Percentiles rank a stretch among this genome's conserved stretches.
Conservation (phyloP, 2,888 invertebrate genomes). For the Zaprionus lineosus region DNA sequence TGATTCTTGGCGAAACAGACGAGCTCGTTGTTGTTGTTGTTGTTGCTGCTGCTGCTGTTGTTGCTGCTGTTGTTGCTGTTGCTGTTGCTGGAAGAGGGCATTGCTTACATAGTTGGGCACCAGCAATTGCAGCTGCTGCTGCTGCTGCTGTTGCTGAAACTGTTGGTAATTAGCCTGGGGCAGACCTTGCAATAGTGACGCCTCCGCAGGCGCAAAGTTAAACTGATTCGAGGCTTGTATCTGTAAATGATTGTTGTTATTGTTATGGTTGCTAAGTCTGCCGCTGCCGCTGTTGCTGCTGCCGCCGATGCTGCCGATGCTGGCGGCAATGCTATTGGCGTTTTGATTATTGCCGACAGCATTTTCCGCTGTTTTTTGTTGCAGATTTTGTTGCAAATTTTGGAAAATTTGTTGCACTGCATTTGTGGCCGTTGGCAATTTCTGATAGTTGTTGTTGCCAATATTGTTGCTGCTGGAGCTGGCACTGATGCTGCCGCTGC, state of each 20-base stretch:
- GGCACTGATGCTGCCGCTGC: constrained; percentile 29
- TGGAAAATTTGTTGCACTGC: constrained; percentile 78
- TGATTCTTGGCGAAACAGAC: constrained; percentile 85
- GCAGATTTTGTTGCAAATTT: constrained; percentile 74
- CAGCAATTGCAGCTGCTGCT: constrained; percentile 66
- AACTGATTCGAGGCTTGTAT: constrained; percentile 81
- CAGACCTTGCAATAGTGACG: constrained; percentile 68
- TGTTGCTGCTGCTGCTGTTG: constrained; percentile 56
- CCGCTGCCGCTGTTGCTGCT: constrained; percentile 24
- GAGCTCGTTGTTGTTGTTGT: constrained; percentile 78
- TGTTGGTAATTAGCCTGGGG: constrained; percentile 74
- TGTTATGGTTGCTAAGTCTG: constrained; percentile 39
- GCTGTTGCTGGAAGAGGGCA: constrained; percentile 69
- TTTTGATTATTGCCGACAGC: constrained; percentile 47
- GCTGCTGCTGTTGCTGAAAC: constrained; percentile 67
- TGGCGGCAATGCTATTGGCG: constrained; percentile 41
- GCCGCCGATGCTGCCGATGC: constrained; percentile 35
- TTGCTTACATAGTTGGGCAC: constrained; percentile 70
- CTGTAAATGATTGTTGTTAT: constrained; percentile 65
- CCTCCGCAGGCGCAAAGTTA: constrained; percentile 75
- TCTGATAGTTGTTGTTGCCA: constrained; percentile 56
- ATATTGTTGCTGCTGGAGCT: constrained; percentile 42
- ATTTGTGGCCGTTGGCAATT: constrained; percentile 58
- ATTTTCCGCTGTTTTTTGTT: constrained; percentile 68
- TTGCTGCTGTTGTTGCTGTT: constrained; percentile 53